Evolutionary conservation across 1,140 invertebrate genomes (phyloP), one percentile per base, ranked within the genome.

Genomic region (Cyrtorhinus lividipennis): DNA sequence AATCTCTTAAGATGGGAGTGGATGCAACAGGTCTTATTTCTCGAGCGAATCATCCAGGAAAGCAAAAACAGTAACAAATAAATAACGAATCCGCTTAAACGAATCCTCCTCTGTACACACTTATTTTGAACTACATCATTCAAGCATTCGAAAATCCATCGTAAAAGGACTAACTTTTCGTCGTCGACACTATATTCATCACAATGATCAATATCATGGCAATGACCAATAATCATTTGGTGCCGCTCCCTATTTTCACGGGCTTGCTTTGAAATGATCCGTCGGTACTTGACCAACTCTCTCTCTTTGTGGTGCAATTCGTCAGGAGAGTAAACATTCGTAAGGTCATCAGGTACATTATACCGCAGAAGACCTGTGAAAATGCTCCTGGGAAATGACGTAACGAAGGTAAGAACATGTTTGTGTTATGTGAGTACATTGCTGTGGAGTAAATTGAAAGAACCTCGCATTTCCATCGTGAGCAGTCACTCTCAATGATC

Each of bases 291-390:
- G 30, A 61, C 24, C 1, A 57, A 30, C 26, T 64, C 27, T 8
- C 56, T 30, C 23, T 26, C 59, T 24, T 27, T 63, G 12, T 63
- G 18, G 18, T 48, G 2, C 15, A 18, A 25, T 56, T 66, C 66
- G 45, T 58, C n/a, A 5, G 20, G n/a, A 15, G 60, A 58, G 10
- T 45, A 60, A 1, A 53, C 61, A 48, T 60, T 53, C n/a, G 44
- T 25, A 24, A 18, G 23, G 20, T 66, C 58, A 22, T 57, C 15
- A 22, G 66, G 66, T 3, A 56, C 58, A 22, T 45, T 26, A 27
- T 62, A 65, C 13, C 67, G 46, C 24, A 20, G 12, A 24, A 48
- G 48, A n/a, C 62, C 67, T 22, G 67, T 66, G 27, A 66, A 68
- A 27, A 68, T 68, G 15, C 30, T 8, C 30, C 5, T 8, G 30